These are phyloP conservation scores for Papio anubis DNA, from an alignment of 2,113 vertebrate genomes.

Conservation along the genomic window DNA sequence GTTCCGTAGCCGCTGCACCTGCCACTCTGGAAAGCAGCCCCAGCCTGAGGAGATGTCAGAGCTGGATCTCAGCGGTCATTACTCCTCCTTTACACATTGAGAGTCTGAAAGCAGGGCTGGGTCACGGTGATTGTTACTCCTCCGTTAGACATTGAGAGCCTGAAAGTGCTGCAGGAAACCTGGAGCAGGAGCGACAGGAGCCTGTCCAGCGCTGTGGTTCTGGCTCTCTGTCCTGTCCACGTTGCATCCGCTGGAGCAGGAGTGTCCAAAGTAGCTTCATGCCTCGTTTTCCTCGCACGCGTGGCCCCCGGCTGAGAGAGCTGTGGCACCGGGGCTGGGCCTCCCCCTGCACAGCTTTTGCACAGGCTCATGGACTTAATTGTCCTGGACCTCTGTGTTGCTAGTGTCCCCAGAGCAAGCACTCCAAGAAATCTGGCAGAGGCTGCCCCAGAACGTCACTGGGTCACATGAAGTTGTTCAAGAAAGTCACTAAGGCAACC, in stretches of 20 bases:
- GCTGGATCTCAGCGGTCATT: background rate
- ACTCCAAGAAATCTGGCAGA: background rate
- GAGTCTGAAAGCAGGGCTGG: too few species aligned
- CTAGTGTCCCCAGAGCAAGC: background rate
- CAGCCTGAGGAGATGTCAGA: background rate
- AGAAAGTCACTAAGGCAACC: background rate
- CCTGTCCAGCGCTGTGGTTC: background rate
- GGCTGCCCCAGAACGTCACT: background rate
- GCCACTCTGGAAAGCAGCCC: background rate
- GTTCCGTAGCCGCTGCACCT: fast-evolving
- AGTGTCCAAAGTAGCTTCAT: too few species aligned
- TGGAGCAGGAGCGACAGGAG: too few species aligned
- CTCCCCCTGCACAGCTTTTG: background rate
- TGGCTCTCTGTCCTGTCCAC: background rate
- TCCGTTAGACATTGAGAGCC: too few species aligned
- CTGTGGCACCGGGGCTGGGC: too few species aligned
- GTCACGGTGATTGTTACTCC: background rate
- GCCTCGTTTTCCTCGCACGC: background rate
- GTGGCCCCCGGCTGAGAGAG: too few species aligned
- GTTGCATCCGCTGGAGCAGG: background rate
- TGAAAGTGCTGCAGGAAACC: too few species aligned
- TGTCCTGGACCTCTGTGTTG: background rate
- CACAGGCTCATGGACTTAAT: background rate
- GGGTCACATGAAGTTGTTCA: background rate
- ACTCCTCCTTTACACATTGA: too few species aligned